Percentiles rank a stretch among this genome's conserved stretches.
Conservation (phyloP, 2,888 invertebrate species). For the Gortyna flavago region DNA sequence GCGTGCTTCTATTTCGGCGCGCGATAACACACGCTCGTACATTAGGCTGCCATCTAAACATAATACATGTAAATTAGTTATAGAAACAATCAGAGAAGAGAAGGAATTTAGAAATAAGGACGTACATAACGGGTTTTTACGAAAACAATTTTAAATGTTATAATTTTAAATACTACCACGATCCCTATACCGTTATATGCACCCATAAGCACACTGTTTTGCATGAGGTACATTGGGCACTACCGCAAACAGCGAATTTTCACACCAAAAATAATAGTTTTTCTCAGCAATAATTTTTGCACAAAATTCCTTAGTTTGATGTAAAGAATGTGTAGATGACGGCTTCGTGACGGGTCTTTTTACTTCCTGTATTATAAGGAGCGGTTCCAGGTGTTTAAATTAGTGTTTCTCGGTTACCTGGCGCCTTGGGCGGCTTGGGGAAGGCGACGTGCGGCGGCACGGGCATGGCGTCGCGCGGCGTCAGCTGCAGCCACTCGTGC, state of each 20-base stretch:
- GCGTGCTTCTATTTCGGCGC: conserved; percentile 92
- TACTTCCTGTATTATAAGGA: background rate
- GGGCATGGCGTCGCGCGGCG: conserved; percentile 94
- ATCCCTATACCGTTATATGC: no score
- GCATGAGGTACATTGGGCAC: no score
- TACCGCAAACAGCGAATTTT: background rate
- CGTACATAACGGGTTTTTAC: background rate
- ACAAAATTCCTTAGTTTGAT: background rate
- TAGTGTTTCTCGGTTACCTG: conserved; percentile 85
- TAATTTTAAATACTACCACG: background rate
- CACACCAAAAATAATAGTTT: background rate
- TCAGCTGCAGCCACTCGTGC: conserved; percentile 93
- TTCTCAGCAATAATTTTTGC: background rate
- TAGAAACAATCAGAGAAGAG: conserved; percentile 4
- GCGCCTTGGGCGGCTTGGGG: conserved; percentile 97
- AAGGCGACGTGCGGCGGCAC: conserved; percentile 95
- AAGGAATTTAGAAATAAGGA: background rate
- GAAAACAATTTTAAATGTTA: background rate
- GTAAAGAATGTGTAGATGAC: background rate
- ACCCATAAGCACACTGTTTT: no score
- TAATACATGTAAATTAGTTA: background rate
- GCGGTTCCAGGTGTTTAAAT: no score
- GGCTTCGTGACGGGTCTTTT: background rate
- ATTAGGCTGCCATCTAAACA: conserved; percentile 94
- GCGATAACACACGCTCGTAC: conserved; percentile 96